Evolutionary conservation across 2,113 vertebrate species (phyloP).

Genomic region (Canis aureus): DNA sequence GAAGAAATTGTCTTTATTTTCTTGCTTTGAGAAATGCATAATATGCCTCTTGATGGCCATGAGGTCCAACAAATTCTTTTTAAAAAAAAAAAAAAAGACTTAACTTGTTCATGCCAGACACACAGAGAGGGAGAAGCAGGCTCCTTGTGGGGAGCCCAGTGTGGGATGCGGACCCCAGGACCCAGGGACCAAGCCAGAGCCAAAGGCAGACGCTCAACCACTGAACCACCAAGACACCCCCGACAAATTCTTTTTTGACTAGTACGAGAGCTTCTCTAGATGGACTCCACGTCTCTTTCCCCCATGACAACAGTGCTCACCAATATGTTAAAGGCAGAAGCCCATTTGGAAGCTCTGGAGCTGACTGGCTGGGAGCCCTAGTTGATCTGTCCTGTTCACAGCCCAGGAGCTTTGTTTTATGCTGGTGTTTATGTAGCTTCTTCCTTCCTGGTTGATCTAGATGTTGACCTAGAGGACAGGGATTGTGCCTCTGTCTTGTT

Average conservation of each 20-base stretch:
- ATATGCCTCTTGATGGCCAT: neutral
- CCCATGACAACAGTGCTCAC: too few relatives aligned
- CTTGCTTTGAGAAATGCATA: neutral
- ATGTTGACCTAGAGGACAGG: neutral
- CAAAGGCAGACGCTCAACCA: too few relatives aligned
- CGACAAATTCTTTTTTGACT: neutral
- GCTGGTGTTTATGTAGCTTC: neutral
- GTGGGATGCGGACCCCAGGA: too few relatives aligned
- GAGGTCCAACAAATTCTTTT: neutral
- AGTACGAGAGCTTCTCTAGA: neutral
- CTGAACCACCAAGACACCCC: too few relatives aligned
- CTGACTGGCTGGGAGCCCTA: neutral
- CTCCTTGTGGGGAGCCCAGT: too few relatives aligned
- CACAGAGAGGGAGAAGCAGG: too few relatives aligned
- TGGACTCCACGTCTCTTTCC: neutral
- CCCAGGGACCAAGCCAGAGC: too few relatives aligned
- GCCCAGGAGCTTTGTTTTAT: neutral
- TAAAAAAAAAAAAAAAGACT: too few relatives aligned
- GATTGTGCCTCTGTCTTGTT: neutral
- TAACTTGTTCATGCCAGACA: too few relatives aligned
- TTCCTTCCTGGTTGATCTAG: neutral
- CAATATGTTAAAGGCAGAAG: neutral
- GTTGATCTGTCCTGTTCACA: neutral
- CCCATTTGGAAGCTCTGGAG: neutral
- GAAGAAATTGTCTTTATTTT: neutral